Conservation (phyloP, 2,888 invertebrate genomes). For the Falcaria lacertinaria region DNA sequence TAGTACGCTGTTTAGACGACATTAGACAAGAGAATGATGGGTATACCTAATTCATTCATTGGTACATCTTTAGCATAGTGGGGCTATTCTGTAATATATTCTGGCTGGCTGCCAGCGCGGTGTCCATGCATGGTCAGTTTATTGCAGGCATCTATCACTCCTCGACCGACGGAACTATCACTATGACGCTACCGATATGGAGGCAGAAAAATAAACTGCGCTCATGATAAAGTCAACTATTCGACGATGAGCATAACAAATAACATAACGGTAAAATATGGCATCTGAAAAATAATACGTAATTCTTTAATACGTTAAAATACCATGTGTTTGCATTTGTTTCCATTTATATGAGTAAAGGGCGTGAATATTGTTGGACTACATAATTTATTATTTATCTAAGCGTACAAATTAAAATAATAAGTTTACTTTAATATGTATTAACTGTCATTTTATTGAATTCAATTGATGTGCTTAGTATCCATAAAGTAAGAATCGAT, state of each 20-base stretch:
- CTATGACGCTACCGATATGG: background rate
- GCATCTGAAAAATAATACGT: no score
- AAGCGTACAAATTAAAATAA: no score
- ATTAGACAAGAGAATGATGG: background rate
- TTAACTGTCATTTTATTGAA: no score
- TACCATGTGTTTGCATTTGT: no score
- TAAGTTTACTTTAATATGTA: no score
- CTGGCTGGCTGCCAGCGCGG: slow-evolving; percentile 40
- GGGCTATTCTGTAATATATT: slow-evolving; percentile 28
- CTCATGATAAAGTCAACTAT: background rate
- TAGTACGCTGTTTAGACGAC: background rate
- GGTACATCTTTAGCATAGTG: slow-evolving; percentile 25
- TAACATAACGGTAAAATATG: no score
- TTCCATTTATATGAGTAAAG: no score
- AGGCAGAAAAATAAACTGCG: background rate
- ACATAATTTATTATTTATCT: no score
- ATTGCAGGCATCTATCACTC: slow-evolving; percentile 41
- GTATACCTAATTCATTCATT: slow-evolving; percentile 28
- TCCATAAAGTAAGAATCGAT: no score
- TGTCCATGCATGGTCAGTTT: slow-evolving; percentile 39
- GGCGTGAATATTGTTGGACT: no score
- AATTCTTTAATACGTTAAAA: no score
- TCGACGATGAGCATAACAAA: background rate
- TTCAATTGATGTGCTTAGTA: no score
- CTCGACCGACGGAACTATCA: slow-evolving; percentile 25